Base-by-base conservation (phyloP, 2,113 vertebrate genomes). In the Platichthys flesus region DNA sequence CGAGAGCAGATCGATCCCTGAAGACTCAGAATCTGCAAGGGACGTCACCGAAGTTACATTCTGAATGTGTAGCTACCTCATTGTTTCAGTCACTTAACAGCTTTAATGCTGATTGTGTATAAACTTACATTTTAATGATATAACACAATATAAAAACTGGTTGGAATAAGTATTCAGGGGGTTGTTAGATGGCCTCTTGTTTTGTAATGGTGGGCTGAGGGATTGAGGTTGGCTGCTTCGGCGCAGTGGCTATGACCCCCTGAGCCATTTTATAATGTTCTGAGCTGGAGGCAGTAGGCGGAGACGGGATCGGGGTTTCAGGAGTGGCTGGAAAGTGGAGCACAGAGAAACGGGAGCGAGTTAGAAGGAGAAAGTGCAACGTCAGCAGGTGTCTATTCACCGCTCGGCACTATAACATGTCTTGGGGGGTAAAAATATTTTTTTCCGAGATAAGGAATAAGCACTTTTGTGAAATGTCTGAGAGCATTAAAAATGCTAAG, bases 291-390 rank as follows among this genome's bases (percentile, higher is more conserved):
- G 96, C 95, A 1, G 96, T 92, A 0, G 98, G 97, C 0, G 97
- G 97, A 65, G 98, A 99, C 13, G 98, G 97, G 85, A 99, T 97
- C 4, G 98, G 98, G 76, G 97, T 99, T 93, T 99, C 98, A 67
- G 98, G 97, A 92, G 97, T 98, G 89, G 98, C 98, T 99, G 92
- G 24, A 90, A 89, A 81, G 88, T 58, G 93, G 69, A 92, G 58
- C 42, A 88, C 67, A 82, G 85, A 69, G 37, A 12, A 45, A 54
- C 21, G 64, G 70, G 3, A 66, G 56, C 18, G 10, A 35, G 67
- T 89, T 49, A 81, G 54, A 72, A 18, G 24, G 14, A 62, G 37
- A 71, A 71, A 68, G 8, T 52, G 14, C 52, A 75, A 56, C 35
- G 47, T 49, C 66, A 65, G 58, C 58, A 60, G 72, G 31, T 71